Conservation (phyloP, 2,888 invertebrate species). For the Graphium colonna region DNA sequence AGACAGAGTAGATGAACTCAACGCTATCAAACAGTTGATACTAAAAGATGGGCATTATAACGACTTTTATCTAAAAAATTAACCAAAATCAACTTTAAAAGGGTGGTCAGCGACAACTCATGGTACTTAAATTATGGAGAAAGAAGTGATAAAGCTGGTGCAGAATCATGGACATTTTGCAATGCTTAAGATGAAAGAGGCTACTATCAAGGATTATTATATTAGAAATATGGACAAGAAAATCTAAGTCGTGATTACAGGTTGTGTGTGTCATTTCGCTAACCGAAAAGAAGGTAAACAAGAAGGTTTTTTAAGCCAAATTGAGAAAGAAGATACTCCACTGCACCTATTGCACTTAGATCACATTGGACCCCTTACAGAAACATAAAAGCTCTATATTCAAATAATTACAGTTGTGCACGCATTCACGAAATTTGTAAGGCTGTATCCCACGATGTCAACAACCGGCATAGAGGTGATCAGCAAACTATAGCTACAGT, state of each 20-base stretch:
- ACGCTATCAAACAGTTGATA: not conserved
- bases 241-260: too few species aligned
- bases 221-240: too few species aligned
- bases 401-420: slow-evolving; percentile 46
- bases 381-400: slow-evolving; percentile 36
- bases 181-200: too few species aligned
- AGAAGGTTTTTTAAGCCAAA: slow-evolving; percentile 27
- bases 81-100: slow-evolving; percentile 32
- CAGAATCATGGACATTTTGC: slow-evolving; percentile 44
- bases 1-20: slow-evolving; percentile 13
- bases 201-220: too few species aligned
- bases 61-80: slow-evolving; percentile 31
- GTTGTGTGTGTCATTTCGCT: slow-evolving; percentile 32
- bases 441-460: slow-evolving; percentile 43
- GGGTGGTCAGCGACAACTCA: slow-evolving; percentile 28
- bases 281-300: slow-evolving; percentile 35
- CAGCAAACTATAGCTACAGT: slow-evolving; percentile 33
- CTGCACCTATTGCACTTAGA: slow-evolving; percentile 30
- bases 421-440: slow-evolving; percentile 46
- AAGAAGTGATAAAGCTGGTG: slow-evolving; percentile 40
- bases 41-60: not conserved
- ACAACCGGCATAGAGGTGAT: slow-evolving; percentile 39
- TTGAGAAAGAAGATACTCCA: slow-evolving; percentile 27
- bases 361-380: slow-evolving; percentile 26
- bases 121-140: slow-evolving; percentile 40